phyloP scores from a whole-genome alignment of 2,113 vertebrate species.

The Acanthochromis polyacanthus region DNA sequence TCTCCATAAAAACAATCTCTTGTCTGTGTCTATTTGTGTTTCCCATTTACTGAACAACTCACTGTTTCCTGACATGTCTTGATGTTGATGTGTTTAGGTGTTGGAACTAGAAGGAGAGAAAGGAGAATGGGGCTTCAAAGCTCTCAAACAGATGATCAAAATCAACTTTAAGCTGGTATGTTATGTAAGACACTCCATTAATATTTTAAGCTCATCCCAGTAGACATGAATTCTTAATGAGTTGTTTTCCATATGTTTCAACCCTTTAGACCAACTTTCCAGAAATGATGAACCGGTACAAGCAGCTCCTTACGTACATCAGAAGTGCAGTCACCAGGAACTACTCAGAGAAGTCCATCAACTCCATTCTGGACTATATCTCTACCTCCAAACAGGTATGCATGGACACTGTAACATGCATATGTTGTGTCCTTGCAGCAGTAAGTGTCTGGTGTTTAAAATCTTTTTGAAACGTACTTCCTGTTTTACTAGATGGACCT shows the following conservation, averaged over 20 bases:
- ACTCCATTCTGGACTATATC: conserved; percentile 99
- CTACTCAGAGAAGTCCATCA: conserved; percentile 99
- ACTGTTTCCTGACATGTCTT: background rate
- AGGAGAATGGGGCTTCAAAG: conserved; percentile 99
- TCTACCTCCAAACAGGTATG: conserved; percentile 99
- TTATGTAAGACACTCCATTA: fast-evolving
- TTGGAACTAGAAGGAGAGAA: conserved; percentile 99
- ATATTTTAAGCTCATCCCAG: background rate
- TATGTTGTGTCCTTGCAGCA: background rate
- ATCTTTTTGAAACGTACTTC: conserved; percentile 48
- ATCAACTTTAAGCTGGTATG: conserved; percentile 99
- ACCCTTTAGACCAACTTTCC: conserved; percentile 93
- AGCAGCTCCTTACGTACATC: conserved; percentile 98
- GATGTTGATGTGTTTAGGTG: conserved; percentile 84
- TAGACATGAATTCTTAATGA: background rate
- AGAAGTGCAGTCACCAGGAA: conserved; percentile 98
- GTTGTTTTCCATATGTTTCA: background rate
- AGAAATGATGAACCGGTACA: conserved; percentile 99
- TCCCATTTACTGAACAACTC: background rate
- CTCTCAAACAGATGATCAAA: conserved; percentile 99
- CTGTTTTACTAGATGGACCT: conserved; percentile 93
- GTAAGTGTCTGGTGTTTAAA: background rate
- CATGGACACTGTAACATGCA: conserved; percentile 6
- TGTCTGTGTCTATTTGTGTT: background rate
- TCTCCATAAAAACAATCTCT: background rate